phyloP scores from a whole-genome alignment of 92 coral and sea anemone genomes.

The Epizoanthus illoricatus region DNA sequence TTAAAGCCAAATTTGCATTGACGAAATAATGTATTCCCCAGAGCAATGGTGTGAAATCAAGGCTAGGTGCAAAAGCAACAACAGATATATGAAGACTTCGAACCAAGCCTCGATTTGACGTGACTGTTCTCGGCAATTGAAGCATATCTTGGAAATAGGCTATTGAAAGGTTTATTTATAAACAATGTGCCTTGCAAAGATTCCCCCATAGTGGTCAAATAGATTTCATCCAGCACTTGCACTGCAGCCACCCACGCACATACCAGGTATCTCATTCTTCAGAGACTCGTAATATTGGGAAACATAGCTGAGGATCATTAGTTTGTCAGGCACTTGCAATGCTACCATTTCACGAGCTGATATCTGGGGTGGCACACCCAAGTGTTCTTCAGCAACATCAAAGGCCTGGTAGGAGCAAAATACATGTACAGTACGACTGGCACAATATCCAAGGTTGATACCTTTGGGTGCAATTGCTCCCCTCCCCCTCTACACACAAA shows the following conservation, averaged over 20 bases:
- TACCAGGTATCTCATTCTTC: slow-evolving; percentile 86
- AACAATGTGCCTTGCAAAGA: too few species aligned
- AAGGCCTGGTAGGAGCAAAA: slow-evolving; percentile 67
- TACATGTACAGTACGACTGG: neutral
- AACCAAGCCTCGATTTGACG: too few species aligned
- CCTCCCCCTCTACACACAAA: neutral
- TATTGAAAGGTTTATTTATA: too few species aligned
- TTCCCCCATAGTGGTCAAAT: too few species aligned
- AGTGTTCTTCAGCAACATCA: slow-evolving; percentile 88
- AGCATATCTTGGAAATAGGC: too few species aligned
- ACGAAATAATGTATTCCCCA: too few species aligned
- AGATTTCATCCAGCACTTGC: too few species aligned
- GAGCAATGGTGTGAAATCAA: too few species aligned
- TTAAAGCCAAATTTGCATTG: too few species aligned
- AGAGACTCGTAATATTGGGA: slow-evolving; percentile 93
- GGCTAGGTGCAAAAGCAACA: too few species aligned
- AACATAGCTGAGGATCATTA: slow-evolving; percentile 88
- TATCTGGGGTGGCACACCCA: slow-evolving; percentile 95
- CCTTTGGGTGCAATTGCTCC: neutral
- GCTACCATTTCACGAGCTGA: slow-evolving; percentile 92
- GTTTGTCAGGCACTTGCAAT: slow-evolving; percentile 68
- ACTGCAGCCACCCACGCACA: neutral
- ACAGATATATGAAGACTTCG: too few species aligned
- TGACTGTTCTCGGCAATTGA: too few species aligned
- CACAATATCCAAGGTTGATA: neutral